Evolutionary conservation across 2,113 vertebrate genomes (phyloP).

Genomic region (Barnardius zonarius): DNA sequence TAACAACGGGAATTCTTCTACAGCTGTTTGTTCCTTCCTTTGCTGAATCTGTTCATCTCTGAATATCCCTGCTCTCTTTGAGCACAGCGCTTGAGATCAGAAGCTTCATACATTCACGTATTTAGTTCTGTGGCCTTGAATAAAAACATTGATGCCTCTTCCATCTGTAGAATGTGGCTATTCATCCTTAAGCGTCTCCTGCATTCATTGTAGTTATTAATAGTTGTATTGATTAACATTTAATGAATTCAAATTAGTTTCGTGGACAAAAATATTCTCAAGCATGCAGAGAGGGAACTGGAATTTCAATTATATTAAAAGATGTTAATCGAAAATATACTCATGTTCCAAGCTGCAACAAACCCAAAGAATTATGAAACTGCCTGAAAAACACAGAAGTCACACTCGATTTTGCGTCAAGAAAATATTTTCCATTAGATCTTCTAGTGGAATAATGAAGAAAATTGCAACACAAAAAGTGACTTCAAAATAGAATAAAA

Average conservation of each 20-base stretch:
- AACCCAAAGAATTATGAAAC: constrained; percentile 15
- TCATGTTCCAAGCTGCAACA: neutral
- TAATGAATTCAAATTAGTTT: constrained; percentile 41
- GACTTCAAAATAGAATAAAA: neutral
- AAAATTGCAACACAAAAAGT: neutral
- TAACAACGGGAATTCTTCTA: neutral
- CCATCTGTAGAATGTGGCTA: neutral
- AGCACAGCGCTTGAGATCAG: neutral
- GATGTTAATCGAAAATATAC: constrained; percentile 12
- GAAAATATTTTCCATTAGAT: neutral
- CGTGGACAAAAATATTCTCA: constrained; percentile 20
- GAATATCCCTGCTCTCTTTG: neutral
- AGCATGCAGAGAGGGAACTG: neutral
- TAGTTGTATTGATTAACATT: constrained; percentile 34
- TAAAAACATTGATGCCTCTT: neutral
- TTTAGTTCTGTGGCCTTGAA: neutral
- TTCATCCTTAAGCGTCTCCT: constrained; percentile 30
- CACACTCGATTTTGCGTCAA: neutral
- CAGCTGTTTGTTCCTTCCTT: neutral
- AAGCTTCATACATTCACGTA: neutral
- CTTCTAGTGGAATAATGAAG: neutral
- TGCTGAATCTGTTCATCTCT: neutral
- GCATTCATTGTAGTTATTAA: constrained; percentile 41
- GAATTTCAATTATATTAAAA: constrained; percentile 2
- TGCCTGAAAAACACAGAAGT: neutral